Percentiles rank a stretch among this genome's conserved stretches.
phyloP scores from a whole-genome alignment of 2,888 invertebrate genomes.

The Aphidius colemani region DNA sequence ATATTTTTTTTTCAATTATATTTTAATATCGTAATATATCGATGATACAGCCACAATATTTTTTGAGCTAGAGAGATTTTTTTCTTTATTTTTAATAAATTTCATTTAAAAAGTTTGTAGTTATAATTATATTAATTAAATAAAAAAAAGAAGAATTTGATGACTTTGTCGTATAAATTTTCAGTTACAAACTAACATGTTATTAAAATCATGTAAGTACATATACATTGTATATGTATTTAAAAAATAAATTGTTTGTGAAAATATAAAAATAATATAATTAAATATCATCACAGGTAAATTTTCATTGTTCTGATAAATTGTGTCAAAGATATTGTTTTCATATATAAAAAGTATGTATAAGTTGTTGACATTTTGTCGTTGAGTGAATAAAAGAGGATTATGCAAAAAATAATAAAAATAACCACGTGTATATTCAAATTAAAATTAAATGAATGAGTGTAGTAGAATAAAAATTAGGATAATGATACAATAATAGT shows the following conservation, averaged over 20 bases:
- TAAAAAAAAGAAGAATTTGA: too few species aligned
- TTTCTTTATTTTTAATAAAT: too few species aligned
- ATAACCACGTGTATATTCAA: neutral
- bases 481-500: constrained; percentile 6
- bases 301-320: constrained; percentile 5
- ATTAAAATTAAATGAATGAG: neutral
- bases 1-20: too few species aligned
- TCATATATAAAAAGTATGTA: neutral
- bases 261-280: neutral
- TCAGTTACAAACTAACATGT: too few species aligned
- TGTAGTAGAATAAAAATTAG: neutral
- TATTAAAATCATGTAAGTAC: neutral
- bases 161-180: too few species aligned
- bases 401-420: neutral
- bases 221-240: too few species aligned
- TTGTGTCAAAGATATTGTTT: neutral
- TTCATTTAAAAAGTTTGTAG: too few species aligned
- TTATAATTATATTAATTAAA: too few species aligned
- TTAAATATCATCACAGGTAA: neutral
- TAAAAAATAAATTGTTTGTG: too few species aligned
- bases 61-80: too few species aligned
- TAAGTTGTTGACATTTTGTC: neutral
- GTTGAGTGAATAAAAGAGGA: neutral
- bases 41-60: too few species aligned
- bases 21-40: too few species aligned